These are phyloP conservation scores for Drosophila pachea DNA, from an alignment of 1,140 invertebrate genomes.

Conservation along the genomic window DNA sequence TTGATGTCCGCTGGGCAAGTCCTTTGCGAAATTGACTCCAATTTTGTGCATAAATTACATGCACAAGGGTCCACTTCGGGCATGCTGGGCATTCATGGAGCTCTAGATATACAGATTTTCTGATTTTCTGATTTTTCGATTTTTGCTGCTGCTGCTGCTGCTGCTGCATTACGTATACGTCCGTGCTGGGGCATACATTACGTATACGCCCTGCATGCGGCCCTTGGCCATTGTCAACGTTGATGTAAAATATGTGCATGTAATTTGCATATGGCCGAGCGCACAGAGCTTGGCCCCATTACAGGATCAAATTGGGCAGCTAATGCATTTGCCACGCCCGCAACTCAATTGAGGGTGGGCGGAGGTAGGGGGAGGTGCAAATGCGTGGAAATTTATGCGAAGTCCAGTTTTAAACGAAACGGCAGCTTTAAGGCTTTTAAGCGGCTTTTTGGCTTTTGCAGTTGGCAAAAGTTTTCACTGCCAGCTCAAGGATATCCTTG, in stretches of 20 bases:
- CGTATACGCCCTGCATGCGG: conserved; percentile 45
- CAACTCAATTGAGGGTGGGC: conserved; percentile 30
- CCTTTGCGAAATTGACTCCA: conserved; percentile 40
- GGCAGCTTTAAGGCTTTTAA: conserved; percentile 10
- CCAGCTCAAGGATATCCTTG: conserved; percentile 74
- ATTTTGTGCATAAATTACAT: conserved; percentile 64
- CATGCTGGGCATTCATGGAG: conserved; percentile 7
- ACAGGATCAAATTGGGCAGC: conserved; percentile 28
- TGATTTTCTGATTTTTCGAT: conserved; percentile 60
- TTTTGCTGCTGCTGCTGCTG: conserved; percentile 37
- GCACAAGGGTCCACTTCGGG: conserved; percentile 19
- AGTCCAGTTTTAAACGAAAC: neutral
- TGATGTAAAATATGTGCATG: conserved; percentile 56
- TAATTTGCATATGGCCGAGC: conserved; percentile 53
- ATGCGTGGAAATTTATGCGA: conserved; percentile 26
- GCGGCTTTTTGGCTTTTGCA: neutral
- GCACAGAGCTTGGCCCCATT: neutral
- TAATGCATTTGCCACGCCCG: conserved; percentile 26
- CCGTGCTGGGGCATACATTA: conserved; percentile 41
- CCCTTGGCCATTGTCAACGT: conserved; percentile 23
- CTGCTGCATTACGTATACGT: conserved; percentile 62
- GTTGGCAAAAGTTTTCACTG: conserved; percentile 52
- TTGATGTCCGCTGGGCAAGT: conserved; percentile 14
- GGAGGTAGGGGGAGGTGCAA: neutral
- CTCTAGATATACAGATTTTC: neutral